phyloP scores from a whole-genome alignment of 2,113 vertebrate species.

The Cyanistes caeruleus region DNA sequence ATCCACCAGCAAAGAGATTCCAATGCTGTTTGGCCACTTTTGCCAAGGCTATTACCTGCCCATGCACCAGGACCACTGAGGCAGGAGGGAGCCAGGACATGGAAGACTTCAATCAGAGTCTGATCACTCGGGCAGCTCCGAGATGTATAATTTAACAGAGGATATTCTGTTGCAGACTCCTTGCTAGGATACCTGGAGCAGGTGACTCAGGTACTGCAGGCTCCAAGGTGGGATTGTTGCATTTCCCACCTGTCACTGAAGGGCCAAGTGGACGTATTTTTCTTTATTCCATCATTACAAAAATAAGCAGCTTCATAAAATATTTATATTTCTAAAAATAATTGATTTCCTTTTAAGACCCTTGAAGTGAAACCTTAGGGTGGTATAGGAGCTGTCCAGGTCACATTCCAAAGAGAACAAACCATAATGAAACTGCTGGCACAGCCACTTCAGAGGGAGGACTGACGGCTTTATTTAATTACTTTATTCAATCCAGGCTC shows the following conservation, averaged over 20 bases:
- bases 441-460: background rate
- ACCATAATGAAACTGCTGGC: background rate
- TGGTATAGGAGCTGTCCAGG: background rate
- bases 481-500: background rate
- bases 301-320: constrained; percentile 8
- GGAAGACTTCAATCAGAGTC: background rate
- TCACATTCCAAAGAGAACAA: background rate
- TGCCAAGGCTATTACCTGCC: background rate
- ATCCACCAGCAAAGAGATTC: background rate
- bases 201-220: background rate
- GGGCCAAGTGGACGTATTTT: background rate
- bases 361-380: background rate
- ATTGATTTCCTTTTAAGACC: constrained; percentile 29
- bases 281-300: background rate
- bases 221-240: background rate
- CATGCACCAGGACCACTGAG: fast-evolving
- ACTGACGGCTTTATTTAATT: background rate
- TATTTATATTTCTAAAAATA: constrained; percentile 38
- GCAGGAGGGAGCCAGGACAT: background rate
- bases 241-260: background rate
- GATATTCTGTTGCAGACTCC: background rate
- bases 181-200: background rate
- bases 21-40: background rate
- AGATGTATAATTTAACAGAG: background rate
- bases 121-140: fast-evolving